phyloP scores from a whole-genome alignment of 2,113 vertebrate species.

The Dascyllus trimaculatus region DNA sequence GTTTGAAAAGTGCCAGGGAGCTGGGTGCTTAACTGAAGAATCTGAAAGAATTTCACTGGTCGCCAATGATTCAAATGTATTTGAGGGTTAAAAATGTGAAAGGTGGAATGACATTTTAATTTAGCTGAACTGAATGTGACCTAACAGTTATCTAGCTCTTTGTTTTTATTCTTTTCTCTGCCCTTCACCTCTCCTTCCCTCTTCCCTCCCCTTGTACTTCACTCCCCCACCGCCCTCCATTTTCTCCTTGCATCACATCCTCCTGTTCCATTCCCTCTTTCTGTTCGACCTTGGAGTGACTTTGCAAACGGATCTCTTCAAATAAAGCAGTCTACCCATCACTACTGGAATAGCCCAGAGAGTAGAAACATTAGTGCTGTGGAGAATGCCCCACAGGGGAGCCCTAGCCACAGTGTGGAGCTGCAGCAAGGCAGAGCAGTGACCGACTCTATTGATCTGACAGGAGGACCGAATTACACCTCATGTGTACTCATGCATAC shows the following conservation, averaged over 20 bases:
- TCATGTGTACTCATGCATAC: not conserved
- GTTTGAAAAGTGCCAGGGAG: no score
- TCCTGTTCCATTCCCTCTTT: not conserved
- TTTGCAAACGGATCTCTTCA: slow-evolving; percentile 71
- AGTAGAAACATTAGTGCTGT: slow-evolving; percentile 35
- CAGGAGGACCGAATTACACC: slow-evolving; percentile 13
- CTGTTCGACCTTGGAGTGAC: slow-evolving; percentile 61
- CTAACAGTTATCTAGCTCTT: not conserved
- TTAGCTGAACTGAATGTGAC: not conserved
- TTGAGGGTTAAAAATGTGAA: not conserved
- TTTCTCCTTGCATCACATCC: slow-evolving; percentile 1
- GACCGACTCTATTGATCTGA: slow-evolving; percentile 41
- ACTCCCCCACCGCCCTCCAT: not conserved
- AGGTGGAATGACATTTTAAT: not conserved
- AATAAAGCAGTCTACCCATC: slow-evolving; percentile 61
- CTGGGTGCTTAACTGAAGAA: not conserved
- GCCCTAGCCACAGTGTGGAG: slow-evolving; percentile 6
- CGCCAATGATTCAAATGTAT: not conserved
- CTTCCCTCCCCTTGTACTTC: not conserved
- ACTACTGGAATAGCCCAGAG: slow-evolving; percentile 61
- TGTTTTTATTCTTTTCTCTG: not conserved
- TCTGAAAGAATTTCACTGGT: not conserved
- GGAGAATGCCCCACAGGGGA: slow-evolving; percentile 40
- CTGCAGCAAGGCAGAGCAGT: slow-evolving; percentile 16
- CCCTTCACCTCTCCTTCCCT: not conserved